These are phyloP conservation scores for Iphiclides podalirius DNA, from an alignment of 2,888 invertebrate species.

Conservation along the genomic window DNA sequence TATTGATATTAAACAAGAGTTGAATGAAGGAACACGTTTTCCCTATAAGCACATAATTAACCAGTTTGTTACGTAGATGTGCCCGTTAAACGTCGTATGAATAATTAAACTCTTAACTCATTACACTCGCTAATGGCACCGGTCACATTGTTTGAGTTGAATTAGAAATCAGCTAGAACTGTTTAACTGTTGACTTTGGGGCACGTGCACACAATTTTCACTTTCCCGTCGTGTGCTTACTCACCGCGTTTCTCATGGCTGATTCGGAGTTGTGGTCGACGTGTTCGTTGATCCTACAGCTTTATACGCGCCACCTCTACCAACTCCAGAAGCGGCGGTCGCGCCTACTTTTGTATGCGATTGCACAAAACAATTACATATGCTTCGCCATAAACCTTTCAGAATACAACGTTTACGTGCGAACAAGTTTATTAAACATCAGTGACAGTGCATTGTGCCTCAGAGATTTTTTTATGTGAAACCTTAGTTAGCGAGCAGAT, in stretches of 20 bases:
- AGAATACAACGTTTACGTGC: background rate
- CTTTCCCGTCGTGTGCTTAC: conserved; percentile 44
- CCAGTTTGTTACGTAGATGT: background rate
- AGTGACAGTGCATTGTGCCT: background rate
- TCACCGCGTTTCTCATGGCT: conserved; percentile 71
- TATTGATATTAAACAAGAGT: background rate
- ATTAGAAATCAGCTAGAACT: conserved; percentile 29
- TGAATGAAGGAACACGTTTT: background rate
- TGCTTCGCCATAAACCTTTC: conserved; percentile 13
- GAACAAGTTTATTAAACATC: background rate
- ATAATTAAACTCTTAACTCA: conserved; percentile 12
- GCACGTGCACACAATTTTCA: conserved; percentile 36
- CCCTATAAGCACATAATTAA: no score
- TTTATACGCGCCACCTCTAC: conserved; percentile 70
- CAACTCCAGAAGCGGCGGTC: conserved; percentile 26
- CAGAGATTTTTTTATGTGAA: no score
- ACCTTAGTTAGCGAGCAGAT: no score
- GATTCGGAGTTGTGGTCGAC: conserved; percentile 54
- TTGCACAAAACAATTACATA: conserved; percentile 38
- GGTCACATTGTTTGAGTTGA: conserved; percentile 25
- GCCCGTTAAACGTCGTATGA: conserved; percentile 1
- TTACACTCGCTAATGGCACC: conserved; percentile 19
- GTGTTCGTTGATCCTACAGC: conserved; percentile 38
- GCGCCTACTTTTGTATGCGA: conserved; percentile 24
- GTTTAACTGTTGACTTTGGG: conserved; percentile 52